These are phyloP conservation scores for Rhinichthys klamathensis DNA, from an alignment of 2,113 vertebrate species.

Conservation along the genomic window DNA sequence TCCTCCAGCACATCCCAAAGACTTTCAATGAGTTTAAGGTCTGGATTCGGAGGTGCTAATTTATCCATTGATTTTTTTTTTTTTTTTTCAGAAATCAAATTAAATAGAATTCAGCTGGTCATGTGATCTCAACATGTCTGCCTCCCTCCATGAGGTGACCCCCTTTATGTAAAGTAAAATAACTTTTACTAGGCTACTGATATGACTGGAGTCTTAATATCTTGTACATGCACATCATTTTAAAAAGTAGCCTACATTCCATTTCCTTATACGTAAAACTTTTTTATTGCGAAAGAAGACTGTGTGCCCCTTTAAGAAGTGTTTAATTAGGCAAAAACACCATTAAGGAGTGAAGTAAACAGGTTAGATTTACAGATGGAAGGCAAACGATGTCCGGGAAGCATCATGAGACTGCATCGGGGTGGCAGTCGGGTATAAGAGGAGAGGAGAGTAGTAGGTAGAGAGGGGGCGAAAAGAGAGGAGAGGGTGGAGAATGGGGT, in stretches of 20 bases:
- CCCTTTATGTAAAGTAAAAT: background rate
- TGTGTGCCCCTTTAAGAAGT: background rate
- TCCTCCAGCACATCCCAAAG: no score
- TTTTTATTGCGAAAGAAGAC: background rate
- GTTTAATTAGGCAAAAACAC: background rate
- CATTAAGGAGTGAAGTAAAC: background rate
- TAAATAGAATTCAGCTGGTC: no score
- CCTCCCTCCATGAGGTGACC: background rate
- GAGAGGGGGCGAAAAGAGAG: constrained; percentile 18
- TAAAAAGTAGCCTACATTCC: background rate
- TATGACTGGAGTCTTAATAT: background rate
- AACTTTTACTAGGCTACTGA: background rate
- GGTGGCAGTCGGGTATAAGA: background rate
- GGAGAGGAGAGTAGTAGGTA: background rate
- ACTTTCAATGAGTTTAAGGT: no score
- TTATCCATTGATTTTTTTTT: background rate
- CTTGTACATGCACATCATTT: background rate
- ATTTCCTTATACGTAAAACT: background rate
- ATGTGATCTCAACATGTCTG: background rate
- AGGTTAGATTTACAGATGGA: background rate
- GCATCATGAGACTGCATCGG: background rate
- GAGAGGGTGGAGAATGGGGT: constrained; percentile 46
- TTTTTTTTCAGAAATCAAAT: no score
- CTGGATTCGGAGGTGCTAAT: no score
- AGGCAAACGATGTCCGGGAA: background rate